A percentile compares a stretch with the other conserved stretches of the same genome.
These are phyloP conservation scores for Ferrisia virgata DNA, from an alignment of 2,888 invertebrate genomes.

Conservation along the genomic window DNA sequence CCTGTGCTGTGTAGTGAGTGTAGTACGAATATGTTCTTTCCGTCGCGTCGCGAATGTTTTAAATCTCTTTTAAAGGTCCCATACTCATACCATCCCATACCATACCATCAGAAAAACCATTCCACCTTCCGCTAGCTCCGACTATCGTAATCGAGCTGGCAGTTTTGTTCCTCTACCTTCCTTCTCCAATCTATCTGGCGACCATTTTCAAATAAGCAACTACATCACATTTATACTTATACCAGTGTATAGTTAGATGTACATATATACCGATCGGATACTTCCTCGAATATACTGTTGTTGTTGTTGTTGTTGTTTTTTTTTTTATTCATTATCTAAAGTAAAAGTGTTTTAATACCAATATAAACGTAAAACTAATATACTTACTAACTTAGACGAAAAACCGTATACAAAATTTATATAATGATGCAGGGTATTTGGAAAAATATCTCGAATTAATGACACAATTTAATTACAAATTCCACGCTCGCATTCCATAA, in stretches of 20 bases:
- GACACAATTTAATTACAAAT: slow-evolving; percentile 23
- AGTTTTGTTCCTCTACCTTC: background rate
- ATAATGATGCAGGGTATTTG: too few species aligned
- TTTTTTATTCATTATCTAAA: background rate
- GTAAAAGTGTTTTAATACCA: background rate
- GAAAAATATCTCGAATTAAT: slow-evolving; percentile 28
- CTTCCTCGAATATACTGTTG: background rate
- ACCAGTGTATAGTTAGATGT: too few species aligned
- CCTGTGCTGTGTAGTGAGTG: background rate
- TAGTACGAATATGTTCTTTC: too few species aligned
- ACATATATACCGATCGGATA: background rate
- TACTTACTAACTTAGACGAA: background rate
- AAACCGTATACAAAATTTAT: too few species aligned
- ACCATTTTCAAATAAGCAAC: background rate
- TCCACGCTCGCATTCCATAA: slow-evolving; percentile 27
- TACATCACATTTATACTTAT: too few species aligned
- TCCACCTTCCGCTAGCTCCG: background rate
- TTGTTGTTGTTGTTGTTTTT: too few species aligned
- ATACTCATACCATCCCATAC: too few species aligned
- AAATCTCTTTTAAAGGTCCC: slow-evolving; percentile 11
- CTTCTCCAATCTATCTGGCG: background rate
- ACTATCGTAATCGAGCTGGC: background rate
- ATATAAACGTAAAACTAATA: background rate
- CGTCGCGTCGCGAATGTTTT: background rate
- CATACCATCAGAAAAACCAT: background rate